Base-by-base conservation (phyloP, 1,140 invertebrate species). In the Conus ventricosus region DNA sequence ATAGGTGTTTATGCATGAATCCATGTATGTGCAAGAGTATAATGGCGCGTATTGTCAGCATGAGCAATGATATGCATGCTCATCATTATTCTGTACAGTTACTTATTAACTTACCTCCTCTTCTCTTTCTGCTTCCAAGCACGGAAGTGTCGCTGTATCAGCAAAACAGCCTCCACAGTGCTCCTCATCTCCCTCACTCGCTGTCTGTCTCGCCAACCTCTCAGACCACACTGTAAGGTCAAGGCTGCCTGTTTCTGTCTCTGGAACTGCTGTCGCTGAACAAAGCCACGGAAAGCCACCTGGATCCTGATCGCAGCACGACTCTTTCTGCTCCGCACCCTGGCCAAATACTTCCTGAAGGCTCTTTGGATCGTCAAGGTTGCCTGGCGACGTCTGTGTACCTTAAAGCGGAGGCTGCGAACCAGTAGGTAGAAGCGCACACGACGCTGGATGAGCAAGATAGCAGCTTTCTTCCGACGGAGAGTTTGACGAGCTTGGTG, bases 61-160 rank as follows among this genome's bases (percentile, higher is more conserved):
- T 39, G 39, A 39, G 39, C 39, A 39, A 39, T 39, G 39, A 39
- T 39, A 39, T 39, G 39, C 39, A 39, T 39, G 39, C 39, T 39
- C 39, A 39, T 39, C 39, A 39, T 39, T 39, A 60, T 11, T 60
- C 8, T 4, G 57, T 60, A 60, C 57, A 60, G 57, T 60, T 0
- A 60, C 39, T 39, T 39, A 53, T 82, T 11, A 67, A 89, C 88
- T 86, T 53, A 90, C 89, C 71, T 51, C 13, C 27, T 80, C 23
- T 39, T 23, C 25, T 63, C 63, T 80, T n/a, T 87, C 13, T 78
- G 87, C 53, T 78, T 67, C 84, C 82, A 89, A 0, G 87, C 84
- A 81, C 93, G 89, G 60, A 89, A 89, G 60, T 8, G 51, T 83
- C 55, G 84, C 87, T 94, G 93, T 51, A 94, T 90, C 78, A 60